phyloP scores from a whole-genome alignment of 35 echinoderm and acorn worm species.

The Ptychodera flava region DNA sequence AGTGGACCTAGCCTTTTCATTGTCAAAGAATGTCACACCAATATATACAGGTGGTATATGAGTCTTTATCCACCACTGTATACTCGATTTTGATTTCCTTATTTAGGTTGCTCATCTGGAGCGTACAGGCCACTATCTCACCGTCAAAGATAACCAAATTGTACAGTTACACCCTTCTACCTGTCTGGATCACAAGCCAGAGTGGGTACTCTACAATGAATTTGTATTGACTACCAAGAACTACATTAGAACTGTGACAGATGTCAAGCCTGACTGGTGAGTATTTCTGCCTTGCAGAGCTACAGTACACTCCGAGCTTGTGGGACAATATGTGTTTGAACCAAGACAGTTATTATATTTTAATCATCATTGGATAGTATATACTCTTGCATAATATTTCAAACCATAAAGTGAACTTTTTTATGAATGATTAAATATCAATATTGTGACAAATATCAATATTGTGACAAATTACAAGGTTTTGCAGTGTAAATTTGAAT shows the following conservation, averaged over 20 bases:
- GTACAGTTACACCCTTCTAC: conserved; percentile 98
- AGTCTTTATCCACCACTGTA: too few relatives aligned
- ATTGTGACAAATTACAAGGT: background rate
- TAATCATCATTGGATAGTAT: too few relatives aligned
- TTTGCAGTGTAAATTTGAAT: background rate
- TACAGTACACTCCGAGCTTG: too few relatives aligned
- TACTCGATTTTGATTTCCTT: too few relatives aligned
- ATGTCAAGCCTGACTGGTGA: conserved; percentile 98
- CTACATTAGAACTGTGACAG: conserved; percentile 93
- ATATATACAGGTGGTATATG: too few relatives aligned
- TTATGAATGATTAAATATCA: conserved; percentile 1
- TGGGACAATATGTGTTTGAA: too few relatives aligned
- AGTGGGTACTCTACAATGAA: conserved; percentile 99
- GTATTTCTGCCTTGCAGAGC: conserved; percentile 3
- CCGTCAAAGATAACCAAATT: conserved; percentile 96
- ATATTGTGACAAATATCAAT: background rate
- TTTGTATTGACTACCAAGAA: conserved; percentile 99
- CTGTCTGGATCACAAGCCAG: conserved; percentile 96
- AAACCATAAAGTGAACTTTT: too few relatives aligned
- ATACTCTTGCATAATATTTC: too few relatives aligned
- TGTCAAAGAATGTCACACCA: too few relatives aligned
- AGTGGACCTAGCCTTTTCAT: too few relatives aligned
- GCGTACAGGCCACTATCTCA: conserved; percentile 94
- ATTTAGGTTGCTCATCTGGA: conserved; percentile 91
- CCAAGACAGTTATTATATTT: too few relatives aligned